These are phyloP conservation scores for Drosophila rhopaloa DNA, from an alignment of 1,140 invertebrate genomes.

Conservation along the genomic window DNA sequence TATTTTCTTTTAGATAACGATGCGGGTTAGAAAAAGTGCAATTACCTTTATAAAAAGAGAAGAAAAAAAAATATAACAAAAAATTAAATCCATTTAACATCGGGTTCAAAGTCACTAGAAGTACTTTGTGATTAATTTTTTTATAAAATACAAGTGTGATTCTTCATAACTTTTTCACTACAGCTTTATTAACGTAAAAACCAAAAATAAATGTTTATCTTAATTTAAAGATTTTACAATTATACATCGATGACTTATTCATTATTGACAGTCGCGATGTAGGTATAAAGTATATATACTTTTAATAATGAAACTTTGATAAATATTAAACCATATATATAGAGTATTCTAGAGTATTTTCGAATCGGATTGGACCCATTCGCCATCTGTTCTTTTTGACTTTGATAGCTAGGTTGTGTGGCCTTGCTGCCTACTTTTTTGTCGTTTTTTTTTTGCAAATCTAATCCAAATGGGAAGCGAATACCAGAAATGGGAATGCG, in stretches of 20 bases:
- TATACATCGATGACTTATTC: too few relatives aligned
- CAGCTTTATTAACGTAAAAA: too few relatives aligned
- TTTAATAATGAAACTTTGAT: neutral
- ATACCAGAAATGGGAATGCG: conserved; percentile 38
- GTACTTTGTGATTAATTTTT: too few relatives aligned
- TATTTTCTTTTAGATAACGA: neutral
- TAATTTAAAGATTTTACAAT: too few relatives aligned
- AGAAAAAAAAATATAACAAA: too few relatives aligned
- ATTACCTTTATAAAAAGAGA: too few relatives aligned
- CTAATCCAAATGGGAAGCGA: conserved; percentile 45
- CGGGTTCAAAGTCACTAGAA: neutral
- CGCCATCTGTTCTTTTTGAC: conserved; percentile 14
- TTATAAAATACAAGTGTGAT: too few relatives aligned
- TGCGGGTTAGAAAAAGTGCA: neutral
- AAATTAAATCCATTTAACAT: neutral
- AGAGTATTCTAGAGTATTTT: neutral
- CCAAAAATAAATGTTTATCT: too few relatives aligned
- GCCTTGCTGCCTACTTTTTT: conserved; percentile 35
- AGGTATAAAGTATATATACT: neutral
- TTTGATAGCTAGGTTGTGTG: conserved; percentile 36
- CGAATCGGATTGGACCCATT: neutral
- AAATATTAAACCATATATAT: neutral
- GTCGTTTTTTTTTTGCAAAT: conserved; percentile 29
- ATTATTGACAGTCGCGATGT: too few relatives aligned
- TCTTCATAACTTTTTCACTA: too few relatives aligned